Evolutionary conservation across 2,113 vertebrate genomes (phyloP).

Genomic region (Tympanuchus pallidicinctus): DNA sequence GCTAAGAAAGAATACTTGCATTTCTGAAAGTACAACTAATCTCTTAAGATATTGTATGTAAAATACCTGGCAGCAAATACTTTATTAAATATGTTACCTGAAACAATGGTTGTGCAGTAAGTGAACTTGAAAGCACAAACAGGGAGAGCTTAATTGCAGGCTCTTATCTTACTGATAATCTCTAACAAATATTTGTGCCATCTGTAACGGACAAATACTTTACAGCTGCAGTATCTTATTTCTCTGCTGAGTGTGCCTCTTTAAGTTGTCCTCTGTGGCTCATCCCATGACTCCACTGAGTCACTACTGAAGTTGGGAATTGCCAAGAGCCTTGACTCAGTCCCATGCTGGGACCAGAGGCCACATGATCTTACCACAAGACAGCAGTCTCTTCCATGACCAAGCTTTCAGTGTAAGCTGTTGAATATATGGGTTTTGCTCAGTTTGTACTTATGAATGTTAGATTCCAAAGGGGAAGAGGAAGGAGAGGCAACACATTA

Average conservation of each 20-base stretch:
- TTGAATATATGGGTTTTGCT: background rate
- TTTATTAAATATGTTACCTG: background rate
- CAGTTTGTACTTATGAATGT: background rate
- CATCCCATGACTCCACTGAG: background rate
- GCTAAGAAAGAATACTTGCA: background rate
- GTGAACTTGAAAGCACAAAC: background rate
- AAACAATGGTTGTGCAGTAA: background rate
- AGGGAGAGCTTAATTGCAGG: background rate
- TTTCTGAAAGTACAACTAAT: background rate
- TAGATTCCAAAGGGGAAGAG: background rate
- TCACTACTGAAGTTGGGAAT: background rate
- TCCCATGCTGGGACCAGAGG: background rate
- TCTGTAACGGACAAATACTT: background rate
- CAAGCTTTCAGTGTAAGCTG: background rate
- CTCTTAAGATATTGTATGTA: background rate
- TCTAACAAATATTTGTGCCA: background rate
- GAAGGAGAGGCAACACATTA: background rate
- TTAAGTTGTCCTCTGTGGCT: background rate
- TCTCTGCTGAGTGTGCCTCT: background rate
- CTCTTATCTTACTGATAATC: background rate
- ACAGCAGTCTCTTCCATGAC: background rate
- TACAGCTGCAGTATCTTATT: background rate
- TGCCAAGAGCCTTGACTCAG: constrained; percentile 6
- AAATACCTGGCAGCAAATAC: background rate
- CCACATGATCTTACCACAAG: background rate